phyloP scores from a whole-genome alignment of 1,140 invertebrate species.

The Lamellibrachia luymesi region DNA sequence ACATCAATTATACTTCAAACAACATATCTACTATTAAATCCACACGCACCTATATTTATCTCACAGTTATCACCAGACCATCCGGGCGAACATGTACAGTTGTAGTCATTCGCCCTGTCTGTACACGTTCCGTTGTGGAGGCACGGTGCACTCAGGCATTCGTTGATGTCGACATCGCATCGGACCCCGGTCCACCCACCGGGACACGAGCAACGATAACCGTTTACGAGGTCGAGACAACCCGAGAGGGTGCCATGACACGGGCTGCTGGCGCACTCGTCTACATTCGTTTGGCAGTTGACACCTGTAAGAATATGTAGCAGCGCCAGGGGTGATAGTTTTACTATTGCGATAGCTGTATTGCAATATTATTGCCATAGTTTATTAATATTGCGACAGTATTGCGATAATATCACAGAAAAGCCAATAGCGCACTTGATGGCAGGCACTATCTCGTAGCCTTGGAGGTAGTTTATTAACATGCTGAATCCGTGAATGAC shows the following conservation, averaged over 20 bases:
- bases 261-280: slow-evolving; percentile 48
- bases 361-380: too few species aligned
- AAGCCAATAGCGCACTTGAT: too few species aligned
- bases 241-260: slow-evolving; percentile 83
- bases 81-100: neutral
- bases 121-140: slow-evolving; percentile 19
- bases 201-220: slow-evolving; percentile 70
- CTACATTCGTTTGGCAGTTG: slow-evolving; percentile 64
- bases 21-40: neutral
- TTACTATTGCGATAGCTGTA: too few species aligned
- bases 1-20: too few species aligned
- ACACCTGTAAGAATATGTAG: slow-evolving; percentile 61
- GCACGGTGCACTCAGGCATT: slow-evolving; percentile 19
- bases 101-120: neutral
- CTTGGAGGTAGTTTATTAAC: too few species aligned
- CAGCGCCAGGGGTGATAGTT: neutral
- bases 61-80: slow-evolving; percentile 26
- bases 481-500: too few species aligned
- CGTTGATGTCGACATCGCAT: slow-evolving; percentile 23
- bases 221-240: slow-evolving; percentile 71
- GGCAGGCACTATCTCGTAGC: too few species aligned
- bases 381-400: too few species aligned
- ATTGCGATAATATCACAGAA: too few species aligned
- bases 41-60: neutral
- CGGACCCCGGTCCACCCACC: slow-evolving; percentile 37